Conservation (phyloP, 2,888 invertebrate genomes). For the Polydrusus pterygomalis region DNA sequence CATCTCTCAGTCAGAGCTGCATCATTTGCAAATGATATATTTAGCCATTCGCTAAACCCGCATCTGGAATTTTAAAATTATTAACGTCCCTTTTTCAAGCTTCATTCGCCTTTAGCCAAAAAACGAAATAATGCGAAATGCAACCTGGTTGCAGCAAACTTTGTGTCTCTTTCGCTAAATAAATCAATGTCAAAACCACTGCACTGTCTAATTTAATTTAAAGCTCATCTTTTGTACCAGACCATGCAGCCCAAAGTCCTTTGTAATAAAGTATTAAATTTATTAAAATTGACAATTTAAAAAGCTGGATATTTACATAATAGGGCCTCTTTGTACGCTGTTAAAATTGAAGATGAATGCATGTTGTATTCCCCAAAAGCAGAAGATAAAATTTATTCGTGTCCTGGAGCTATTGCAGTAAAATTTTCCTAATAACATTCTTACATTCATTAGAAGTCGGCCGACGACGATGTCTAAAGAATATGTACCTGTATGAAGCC, state of each 20-base stretch:
- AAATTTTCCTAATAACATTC: conserved; percentile 33
- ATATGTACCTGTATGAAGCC: conserved; percentile 33
- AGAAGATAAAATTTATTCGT: not conserved
- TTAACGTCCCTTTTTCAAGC: conserved; percentile 50
- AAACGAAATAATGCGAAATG: conserved; percentile 44
- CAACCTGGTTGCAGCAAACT: conserved; percentile 44
- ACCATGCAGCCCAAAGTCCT: conserved; percentile 18
- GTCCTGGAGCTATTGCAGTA: not conserved
- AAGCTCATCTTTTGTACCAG: conserved; percentile 40
- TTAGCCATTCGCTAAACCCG: conserved; percentile 36
- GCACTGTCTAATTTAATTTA: conserved; percentile 52
- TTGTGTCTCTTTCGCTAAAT: conserved; percentile 48
- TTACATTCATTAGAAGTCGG: conserved; percentile 31
- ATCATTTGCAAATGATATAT: conserved; percentile 48
- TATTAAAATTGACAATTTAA: conserved; percentile 53
- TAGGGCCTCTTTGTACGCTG: conserved; percentile 32
- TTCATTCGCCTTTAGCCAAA: conserved; percentile 40
- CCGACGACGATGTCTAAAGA: conserved; percentile 15
- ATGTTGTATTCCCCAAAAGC: not conserved
- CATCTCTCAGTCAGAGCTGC: conserved; percentile 31
- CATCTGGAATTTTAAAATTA: conserved; percentile 50
- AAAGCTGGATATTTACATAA: conserved; percentile 44
- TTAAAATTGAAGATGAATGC: conserved; percentile 12
- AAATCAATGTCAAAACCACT: conserved; percentile 50
- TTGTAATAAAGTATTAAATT: conserved; percentile 43